These are phyloP conservation scores for Misgurnus anguillicaudatus DNA, from an alignment of 2,113 vertebrate genomes.

Conservation along the genomic window DNA sequence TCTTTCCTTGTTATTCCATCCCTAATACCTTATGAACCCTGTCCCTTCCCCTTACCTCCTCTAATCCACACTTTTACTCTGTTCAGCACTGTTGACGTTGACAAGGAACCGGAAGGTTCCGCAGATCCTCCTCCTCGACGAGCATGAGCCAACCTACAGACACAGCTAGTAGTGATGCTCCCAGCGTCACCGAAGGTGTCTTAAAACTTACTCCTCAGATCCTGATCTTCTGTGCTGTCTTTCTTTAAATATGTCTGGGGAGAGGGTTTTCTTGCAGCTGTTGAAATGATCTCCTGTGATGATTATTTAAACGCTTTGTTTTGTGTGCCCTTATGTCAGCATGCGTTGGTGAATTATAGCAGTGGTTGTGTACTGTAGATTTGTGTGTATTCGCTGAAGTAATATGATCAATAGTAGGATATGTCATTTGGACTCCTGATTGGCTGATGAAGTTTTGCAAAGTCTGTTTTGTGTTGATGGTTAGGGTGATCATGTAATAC, in stretches of 20 bases:
- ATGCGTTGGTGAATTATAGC: not conserved
- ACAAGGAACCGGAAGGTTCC: slow-evolving; percentile 61
- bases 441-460: too few relatives aligned
- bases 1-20: slow-evolving; percentile 45
- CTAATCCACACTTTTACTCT: slow-evolving; percentile 49
- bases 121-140: slow-evolving; percentile 40
- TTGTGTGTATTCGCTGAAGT: not conserved
- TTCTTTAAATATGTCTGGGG: slow-evolving; percentile 12
- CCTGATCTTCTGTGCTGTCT: slow-evolving; percentile 23
- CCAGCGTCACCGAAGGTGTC: slow-evolving; percentile 54
- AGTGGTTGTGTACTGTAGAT: not conserved
- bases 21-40: slow-evolving; percentile 26
- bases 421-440: not conserved
- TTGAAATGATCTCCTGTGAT: not conserved
- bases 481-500: not conserved
- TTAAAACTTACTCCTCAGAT: slow-evolving; percentile 39
- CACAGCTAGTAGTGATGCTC: slow-evolving; percentile 49
- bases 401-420: not conserved
- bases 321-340: not conserved
- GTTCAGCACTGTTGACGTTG: slow-evolving; percentile 58
- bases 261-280: not conserved
- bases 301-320: not conserved
- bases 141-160: slow-evolving; percentile 58
- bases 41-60: slow-evolving; percentile 3
- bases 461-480: too few relatives aligned